A percentile compares a stretch with the other conserved stretches of the same genome.
Conservation (phyloP, 1,140 invertebrate genomes). For the Saccostrea echinata region DNA sequence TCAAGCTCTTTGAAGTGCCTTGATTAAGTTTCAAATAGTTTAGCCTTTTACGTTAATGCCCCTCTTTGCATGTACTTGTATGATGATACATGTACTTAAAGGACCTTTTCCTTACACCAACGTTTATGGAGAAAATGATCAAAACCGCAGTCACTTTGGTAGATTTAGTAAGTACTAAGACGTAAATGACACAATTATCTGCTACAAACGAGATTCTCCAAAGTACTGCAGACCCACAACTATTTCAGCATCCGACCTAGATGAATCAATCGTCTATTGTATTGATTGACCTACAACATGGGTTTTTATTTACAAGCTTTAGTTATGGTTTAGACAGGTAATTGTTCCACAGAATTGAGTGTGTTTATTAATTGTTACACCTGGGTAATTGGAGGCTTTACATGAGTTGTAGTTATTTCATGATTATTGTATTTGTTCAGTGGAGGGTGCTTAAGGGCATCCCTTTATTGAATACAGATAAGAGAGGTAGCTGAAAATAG, state of each 20-base stretch:
- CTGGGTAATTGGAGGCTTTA: background rate
- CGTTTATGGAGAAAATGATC: background rate
- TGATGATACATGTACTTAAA: too few species aligned
- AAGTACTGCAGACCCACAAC: background rate
- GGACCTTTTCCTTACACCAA: too few species aligned
- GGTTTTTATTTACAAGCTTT: background rate
- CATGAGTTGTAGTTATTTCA: background rate
- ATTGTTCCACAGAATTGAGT: background rate
- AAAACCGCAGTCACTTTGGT: background rate
- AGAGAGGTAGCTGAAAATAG: too few species aligned
- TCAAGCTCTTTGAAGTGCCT: too few species aligned
- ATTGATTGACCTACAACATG: background rate
- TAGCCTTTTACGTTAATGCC: too few species aligned
- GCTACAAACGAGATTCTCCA: background rate
- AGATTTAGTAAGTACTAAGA: background rate
- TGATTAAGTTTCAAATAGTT: too few species aligned
- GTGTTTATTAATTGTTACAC: slow-evolving; percentile 8
- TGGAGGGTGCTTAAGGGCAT: background rate
- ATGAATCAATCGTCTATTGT: background rate
- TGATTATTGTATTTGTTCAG: background rate
- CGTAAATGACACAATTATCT: background rate
- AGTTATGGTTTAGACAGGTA: background rate
- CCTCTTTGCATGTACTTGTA: too few species aligned
- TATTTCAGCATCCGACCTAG: background rate
- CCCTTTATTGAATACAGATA: background rate